Base-by-base conservation (phyloP, 2,113 vertebrate species). In the Hiodon tergisus region DNA sequence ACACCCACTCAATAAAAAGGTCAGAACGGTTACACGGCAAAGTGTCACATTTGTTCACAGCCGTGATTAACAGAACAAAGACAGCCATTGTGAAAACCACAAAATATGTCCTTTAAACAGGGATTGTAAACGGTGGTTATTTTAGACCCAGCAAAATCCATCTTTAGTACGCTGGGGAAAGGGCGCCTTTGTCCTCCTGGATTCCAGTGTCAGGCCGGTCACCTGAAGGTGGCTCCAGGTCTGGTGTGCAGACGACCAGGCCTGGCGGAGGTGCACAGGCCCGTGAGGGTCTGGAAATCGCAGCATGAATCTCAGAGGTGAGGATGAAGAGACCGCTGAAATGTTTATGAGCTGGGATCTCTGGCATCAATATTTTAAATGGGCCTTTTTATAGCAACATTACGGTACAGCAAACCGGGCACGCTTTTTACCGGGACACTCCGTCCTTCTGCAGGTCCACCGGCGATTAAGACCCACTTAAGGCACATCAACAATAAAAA, bases 321-420 rank as follows among this genome's bases (percentile, higher is more conserved):
- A 13, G 8, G 8, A 5, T 61, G 14, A 51, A 48, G 31, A 51
- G 69, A 67, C 72, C 67, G 73, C 52, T 67, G 51, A 54, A 74
- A 57, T 67, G 62, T 67, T 54, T 67, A 74, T 74, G 73, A 67
- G 51, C 51, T n/a, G 61, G 61, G 7, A 57, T 52, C 9, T 9
- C 51, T 50, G 5, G 31, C 54, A 75, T 68, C 6, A 57, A 75
- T 68, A 52, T 68, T 68, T 75, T 67, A 74, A 47, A 17, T n/a
- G 16, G 62, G n/a, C 73, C 66, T 65, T 75, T 75, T 75, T 48
- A 67, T 48, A 59, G 53, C 65, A 58, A 11, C 14, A 54, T 47
- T 67, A 67, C n/a, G 11, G 60, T 3, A 74, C 66, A 67, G 11
- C 51, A 46, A 61, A 17, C 4, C 31, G 17, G 16, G 16, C 5